These are phyloP conservation scores for Zeuzera pyrina DNA, from an alignment of 2,888 invertebrate genomes.

Conservation along the genomic window DNA sequence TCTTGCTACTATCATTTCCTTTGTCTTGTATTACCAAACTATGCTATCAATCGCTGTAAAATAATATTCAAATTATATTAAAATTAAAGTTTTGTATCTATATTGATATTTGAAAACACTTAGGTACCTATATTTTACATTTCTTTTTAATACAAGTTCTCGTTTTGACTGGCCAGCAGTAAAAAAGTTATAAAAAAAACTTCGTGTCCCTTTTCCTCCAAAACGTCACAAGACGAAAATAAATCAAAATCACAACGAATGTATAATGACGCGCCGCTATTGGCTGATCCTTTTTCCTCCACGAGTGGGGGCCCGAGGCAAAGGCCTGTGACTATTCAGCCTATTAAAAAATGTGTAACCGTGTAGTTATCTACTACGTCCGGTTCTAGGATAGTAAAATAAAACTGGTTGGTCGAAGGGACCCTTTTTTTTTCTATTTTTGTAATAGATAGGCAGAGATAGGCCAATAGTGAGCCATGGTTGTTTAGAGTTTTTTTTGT, in stretches of 20 bases:
- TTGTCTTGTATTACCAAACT: too few relatives aligned
- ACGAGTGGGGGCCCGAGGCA: constrained; percentile 20
- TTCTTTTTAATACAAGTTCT: too few relatives aligned
- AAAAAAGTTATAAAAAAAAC: too few relatives aligned
- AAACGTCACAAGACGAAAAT: too few relatives aligned
- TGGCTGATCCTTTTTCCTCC: constrained; percentile 23
- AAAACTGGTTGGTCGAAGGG: constrained; percentile 12
- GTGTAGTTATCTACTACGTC: constrained; percentile 7
- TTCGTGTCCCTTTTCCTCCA: too few relatives aligned
- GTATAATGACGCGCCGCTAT: constrained; percentile 20
- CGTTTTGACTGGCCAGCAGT: too few relatives aligned
- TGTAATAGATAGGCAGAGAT: constrained; percentile 3
- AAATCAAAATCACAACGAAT: constrained; percentile 29
- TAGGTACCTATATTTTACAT: too few relatives aligned
- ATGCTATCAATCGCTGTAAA: too few relatives aligned
- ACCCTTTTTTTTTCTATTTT: constrained; percentile 13
- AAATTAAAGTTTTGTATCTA: too few relatives aligned
- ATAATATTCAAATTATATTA: too few relatives aligned
- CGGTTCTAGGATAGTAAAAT: constrained; percentile 20
- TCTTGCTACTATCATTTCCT: too few relatives aligned
- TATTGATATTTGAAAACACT: too few relatives aligned
- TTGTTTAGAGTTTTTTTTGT: background rate
- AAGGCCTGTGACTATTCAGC: constrained; percentile 12
- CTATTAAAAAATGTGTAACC: constrained; percentile 16
- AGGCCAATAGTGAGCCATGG: constrained; percentile 2